Conservation (phyloP, 2,888 invertebrate genomes). For the Lymantria dispar region DNA sequence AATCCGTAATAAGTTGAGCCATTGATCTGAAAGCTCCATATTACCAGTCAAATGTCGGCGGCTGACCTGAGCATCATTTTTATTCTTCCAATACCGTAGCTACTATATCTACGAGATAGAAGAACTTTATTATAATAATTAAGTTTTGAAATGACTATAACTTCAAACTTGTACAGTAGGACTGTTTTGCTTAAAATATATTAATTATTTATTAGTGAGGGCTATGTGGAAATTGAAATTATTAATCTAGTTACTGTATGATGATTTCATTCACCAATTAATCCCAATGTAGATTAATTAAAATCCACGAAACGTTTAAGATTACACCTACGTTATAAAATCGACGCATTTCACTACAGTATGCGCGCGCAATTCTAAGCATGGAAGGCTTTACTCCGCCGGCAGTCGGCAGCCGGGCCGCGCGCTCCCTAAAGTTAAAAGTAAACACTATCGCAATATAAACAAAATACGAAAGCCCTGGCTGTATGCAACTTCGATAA, state of each 20-base stretch:
- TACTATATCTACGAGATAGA: too few relatives aligned
- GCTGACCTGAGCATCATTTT: too few relatives aligned
- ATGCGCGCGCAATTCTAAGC: conserved; percentile 70
- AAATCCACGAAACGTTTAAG: conserved; percentile 50
- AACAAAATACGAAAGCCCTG: conserved; percentile 74
- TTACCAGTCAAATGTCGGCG: too few relatives aligned
- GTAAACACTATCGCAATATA: conserved; percentile 64
- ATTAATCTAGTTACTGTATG: conserved; percentile 18
- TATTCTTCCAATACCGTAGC: too few relatives aligned
- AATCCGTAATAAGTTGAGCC: too few relatives aligned
- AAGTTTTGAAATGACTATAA: too few relatives aligned
- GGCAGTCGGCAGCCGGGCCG: conserved; percentile 77
- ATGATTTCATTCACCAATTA: conserved; percentile 30
- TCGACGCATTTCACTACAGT: conserved; percentile 54
- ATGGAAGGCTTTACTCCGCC: conserved; percentile 63
- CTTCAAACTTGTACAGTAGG: too few relatives aligned
- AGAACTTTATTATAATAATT: too few relatives aligned
- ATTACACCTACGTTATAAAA: conserved; percentile 75
- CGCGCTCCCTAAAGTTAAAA: conserved; percentile 58
- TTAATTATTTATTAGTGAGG: too few relatives aligned
- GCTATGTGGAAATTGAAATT: too few relatives aligned
- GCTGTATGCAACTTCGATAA: conserved; percentile 55
- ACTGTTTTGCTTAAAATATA: too few relatives aligned
- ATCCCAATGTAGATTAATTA: conserved; percentile 53
- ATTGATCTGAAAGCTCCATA: too few relatives aligned